phyloP scores from a whole-genome alignment of 2,113 vertebrate genomes.

The Pterocles orientalis region DNA sequence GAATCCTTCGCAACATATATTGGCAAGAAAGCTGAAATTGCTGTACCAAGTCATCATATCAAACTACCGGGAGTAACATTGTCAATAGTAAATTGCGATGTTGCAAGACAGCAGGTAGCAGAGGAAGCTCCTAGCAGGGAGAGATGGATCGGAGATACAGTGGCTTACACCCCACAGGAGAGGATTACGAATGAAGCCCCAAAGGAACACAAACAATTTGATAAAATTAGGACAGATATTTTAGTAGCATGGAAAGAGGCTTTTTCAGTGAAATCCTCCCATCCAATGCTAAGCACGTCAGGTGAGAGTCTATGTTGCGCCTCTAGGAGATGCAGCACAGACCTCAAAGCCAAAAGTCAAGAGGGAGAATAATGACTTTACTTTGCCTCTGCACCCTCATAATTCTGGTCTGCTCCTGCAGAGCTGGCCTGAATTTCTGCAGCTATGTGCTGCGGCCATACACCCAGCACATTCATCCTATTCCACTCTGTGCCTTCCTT shows the following conservation, averaged over 20 bases:
- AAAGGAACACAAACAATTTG: constrained; percentile 6
- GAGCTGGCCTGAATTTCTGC: background rate
- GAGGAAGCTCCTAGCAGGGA: background rate
- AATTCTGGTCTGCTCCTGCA: background rate
- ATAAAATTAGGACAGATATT: constrained; percentile 29
- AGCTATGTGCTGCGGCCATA: background rate
- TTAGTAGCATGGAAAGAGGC: background rate
- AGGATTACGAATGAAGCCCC: constrained; percentile 6
- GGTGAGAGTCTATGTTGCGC: background rate
- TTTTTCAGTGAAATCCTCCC: constrained; percentile 7
- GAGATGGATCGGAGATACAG: background rate
- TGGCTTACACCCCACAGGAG: background rate
- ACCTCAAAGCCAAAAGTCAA: constrained; percentile 26
- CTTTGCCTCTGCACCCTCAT: background rate
- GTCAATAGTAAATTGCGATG: constrained; percentile 17
- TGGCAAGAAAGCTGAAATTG: constrained; percentile 8
- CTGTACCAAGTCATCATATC: background rate
- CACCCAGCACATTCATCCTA: background rate
- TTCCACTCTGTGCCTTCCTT: background rate
- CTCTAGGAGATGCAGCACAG: constrained; percentile 12
- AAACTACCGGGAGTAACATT: background rate
- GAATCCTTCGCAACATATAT: background rate
- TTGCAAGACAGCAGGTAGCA: constrained; percentile 13
- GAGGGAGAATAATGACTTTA: constrained; percentile 46
- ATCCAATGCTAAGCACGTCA: background rate